Conservation (phyloP, 2,888 invertebrate genomes). For the Atrina japonica region DNA sequence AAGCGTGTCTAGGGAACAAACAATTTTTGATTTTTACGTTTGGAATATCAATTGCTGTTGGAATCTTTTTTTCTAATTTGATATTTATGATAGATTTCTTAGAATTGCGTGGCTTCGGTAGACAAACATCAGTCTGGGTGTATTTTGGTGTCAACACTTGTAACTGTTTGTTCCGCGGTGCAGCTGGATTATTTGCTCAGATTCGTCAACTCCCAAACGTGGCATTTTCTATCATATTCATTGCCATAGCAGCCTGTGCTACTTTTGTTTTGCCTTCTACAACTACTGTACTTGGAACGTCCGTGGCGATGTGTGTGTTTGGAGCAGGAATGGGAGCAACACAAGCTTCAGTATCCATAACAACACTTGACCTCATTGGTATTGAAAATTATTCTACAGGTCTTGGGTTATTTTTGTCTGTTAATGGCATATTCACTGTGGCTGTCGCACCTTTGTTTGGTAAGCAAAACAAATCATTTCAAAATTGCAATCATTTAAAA, state of each 20-base stretch:
- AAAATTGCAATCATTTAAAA: no score
- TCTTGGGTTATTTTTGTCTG: constrained; percentile 19
- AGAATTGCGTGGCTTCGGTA: constrained; percentile 27
- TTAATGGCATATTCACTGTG: constrained; percentile 15
- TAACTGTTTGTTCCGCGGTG: constrained; percentile 12
- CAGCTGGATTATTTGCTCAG: constrained; percentile 30
- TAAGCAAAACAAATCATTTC: no score
- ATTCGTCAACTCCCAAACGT: constrained; percentile 28
- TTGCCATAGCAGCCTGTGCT: constrained; percentile 1
- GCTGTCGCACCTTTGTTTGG: constrained; percentile 27
- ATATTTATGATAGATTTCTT: constrained; percentile 33
- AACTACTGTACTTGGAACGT: background rate
- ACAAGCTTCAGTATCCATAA: constrained; percentile 15
- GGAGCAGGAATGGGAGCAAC: constrained; percentile 30
- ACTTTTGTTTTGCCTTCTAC: constrained; percentile 5
- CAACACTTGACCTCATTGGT: constrained; percentile 33
- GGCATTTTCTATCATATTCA: constrained; percentile 21
- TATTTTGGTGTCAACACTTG: constrained; percentile 16
- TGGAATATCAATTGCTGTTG: constrained; percentile 6
- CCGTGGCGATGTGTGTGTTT: constrained; percentile 6
- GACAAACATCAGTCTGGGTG: constrained; percentile 22
- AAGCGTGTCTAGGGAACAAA: constrained; percentile 12
- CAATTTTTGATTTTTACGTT: constrained; percentile 20
- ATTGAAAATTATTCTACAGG: constrained; percentile 27
- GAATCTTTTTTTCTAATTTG: constrained; percentile 20